Evolutionary conservation across 2,888 invertebrate species (phyloP), one percentile per base, ranked within the genome.

Genomic region (Tetheella fluctuosa): DNA sequence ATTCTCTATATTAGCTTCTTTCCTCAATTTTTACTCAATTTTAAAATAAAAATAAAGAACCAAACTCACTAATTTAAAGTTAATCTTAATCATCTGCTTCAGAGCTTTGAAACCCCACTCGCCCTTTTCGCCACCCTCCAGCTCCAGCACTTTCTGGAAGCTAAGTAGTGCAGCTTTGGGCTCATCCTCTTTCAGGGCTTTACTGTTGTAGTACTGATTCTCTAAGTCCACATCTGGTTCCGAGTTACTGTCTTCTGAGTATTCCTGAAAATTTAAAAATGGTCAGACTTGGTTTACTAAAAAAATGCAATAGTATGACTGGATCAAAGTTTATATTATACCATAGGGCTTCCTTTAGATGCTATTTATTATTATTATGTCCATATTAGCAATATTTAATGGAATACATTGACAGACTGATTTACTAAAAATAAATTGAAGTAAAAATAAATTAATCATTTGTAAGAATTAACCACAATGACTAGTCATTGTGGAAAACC

Each of bases 31-130:
- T 13, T 34, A 7, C 13, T 8, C 17, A 7, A 17, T 3, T 75
- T 62, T 67, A 23, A 23, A 54, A 7, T 23, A 7, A 8, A 73
- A 85, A n/a, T 20, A 15, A 48, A 85, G 39, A 20, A 48, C 17
- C 42, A 2, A 20, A 55, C 94, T 90, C 86, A 98, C 98, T 95
- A 99, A 91, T 94, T 98, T 98, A 88, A 99, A 99, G 88, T 99
- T 99, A 64, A 99, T 99, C 93, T 99, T 99, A 57, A 99, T 99
- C 99, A 99, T 99, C 90, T 99, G 99, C 86, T 99, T 99, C 17
- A 99, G 94, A 0, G 99, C 99, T 88, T 99, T 99, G 87, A 99
- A 99, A 0, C 99, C 99, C 99, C 99, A 99, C 94, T 99, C 99
- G 59, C 99, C 99, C 88, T 99, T 99, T 73, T 99, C 99, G 0